Evolutionary conservation across 2,113 vertebrate species (phyloP).

Genomic region (Pseudonaja textilis): DNA sequence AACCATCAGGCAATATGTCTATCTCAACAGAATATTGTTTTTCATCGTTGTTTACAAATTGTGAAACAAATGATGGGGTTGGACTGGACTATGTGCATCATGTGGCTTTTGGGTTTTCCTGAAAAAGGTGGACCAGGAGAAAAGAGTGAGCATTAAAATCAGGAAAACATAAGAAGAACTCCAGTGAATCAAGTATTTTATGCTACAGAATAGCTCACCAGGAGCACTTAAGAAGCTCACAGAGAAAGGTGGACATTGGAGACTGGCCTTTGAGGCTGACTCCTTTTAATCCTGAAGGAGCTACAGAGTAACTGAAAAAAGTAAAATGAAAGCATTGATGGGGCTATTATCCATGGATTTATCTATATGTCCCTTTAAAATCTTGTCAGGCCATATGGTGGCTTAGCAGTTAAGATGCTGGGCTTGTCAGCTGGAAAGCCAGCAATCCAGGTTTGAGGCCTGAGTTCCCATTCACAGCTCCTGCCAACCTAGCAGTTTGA

Average conservation of each 20-base stretch:
- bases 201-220: neutral
- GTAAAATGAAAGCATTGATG: neutral
- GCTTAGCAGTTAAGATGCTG: neutral
- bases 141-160: neutral
- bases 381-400: neutral
- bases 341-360: neutral
- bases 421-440: neutral
- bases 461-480: neutral
- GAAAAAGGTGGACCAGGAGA: neutral
- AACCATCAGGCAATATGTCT: neutral
- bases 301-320: neutral
- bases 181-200: neutral
- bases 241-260: neutral
- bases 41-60: neutral
- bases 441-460: neutral
- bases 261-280: neutral
- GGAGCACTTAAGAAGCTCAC: neutral
- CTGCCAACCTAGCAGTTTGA: neutral
- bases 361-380: neutral
- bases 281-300: neutral
- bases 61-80: neutral
- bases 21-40: neutral
- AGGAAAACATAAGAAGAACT: neutral
- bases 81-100: neutral
- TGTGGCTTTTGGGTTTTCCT: neutral